A percentile compares a stretch with the other conserved stretches of the same genome.
phyloP scores from a whole-genome alignment of 2,113 vertebrate genomes.

The Tympanuchus pallidicinctus region DNA sequence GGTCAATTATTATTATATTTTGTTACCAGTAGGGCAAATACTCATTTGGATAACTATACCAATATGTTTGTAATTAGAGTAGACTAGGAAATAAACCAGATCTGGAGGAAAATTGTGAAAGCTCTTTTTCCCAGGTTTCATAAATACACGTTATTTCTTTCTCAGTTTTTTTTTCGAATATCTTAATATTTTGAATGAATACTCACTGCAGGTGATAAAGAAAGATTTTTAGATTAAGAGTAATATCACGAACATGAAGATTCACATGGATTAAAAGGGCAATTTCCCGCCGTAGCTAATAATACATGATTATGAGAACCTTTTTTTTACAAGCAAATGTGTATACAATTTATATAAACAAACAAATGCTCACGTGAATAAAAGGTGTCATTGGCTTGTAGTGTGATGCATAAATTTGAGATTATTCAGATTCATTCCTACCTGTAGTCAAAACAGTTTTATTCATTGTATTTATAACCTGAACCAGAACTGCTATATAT shows the following conservation, averaged over 20 bases:
- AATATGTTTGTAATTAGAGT: not conserved
- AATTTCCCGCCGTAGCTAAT: not conserved
- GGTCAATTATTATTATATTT: not conserved
- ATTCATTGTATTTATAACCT: not conserved
- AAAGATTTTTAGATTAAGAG: not conserved
- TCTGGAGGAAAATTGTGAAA: not conserved
- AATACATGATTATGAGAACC: not conserved
- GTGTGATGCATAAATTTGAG: not conserved
- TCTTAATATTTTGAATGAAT: conserved; percentile 5
- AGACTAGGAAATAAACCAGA: not conserved
- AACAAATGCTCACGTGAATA: not conserved
- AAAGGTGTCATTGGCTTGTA: conserved; percentile 23
- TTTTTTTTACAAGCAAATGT: not conserved
- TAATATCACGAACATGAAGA: not conserved
- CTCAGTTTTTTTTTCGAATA: not conserved
- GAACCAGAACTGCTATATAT: not conserved
- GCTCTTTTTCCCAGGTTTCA: not conserved
- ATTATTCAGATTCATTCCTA: not conserved
- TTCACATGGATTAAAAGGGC: not conserved
- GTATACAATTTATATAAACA: not conserved
- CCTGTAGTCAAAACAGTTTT: not conserved
- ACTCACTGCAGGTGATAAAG: not conserved
- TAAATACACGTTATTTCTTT: not conserved
- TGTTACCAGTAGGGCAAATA: not conserved
- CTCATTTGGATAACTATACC: not conserved